Evolutionary conservation across 2,888 invertebrate genomes (phyloP).

Genomic region (Morpho deidamia): DNA sequence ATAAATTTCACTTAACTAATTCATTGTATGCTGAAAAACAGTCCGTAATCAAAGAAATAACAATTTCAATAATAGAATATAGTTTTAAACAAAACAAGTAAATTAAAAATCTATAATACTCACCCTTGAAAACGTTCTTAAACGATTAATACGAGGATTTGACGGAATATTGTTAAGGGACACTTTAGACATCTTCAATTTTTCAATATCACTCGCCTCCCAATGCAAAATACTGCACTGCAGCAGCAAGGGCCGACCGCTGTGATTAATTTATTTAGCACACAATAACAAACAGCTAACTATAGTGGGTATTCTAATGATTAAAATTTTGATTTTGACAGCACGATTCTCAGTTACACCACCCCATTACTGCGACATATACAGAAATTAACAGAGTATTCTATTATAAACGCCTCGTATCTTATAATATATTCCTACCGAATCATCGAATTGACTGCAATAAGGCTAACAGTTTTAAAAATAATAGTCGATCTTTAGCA

Average conservation of each 20-base stretch:
- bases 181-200: constrained; percentile 63
- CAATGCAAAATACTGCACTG: constrained; percentile 27
- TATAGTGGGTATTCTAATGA: constrained; percentile 32
- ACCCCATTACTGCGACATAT: constrained; percentile 36
- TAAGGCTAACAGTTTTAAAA: constrained; percentile 10
- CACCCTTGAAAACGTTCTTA: constrained; percentile 71
- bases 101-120: constrained; percentile 32
- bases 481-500: constrained; percentile 17
- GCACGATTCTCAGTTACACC: constrained; percentile 42
- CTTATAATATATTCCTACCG: not conserved
- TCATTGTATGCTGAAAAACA: too few relatives aligned
- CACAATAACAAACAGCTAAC: constrained; percentile 45
- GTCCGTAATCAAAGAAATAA: too few relatives aligned
- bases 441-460: constrained; percentile 2
- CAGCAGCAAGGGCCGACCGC: constrained; percentile 45
- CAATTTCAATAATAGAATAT: too few relatives aligned
- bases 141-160: constrained; percentile 65
- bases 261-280: constrained; percentile 39
- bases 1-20: too few relatives aligned
- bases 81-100: not conserved
- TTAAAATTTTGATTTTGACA: constrained; percentile 37
- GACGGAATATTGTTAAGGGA: constrained; percentile 71
- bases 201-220: not conserved
- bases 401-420: not conserved
- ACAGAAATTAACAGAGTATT: constrained; percentile 8